Evolutionary conservation across 2,113 vertebrate species (phyloP).

Genomic region (Ochotona curzoniae): DNA sequence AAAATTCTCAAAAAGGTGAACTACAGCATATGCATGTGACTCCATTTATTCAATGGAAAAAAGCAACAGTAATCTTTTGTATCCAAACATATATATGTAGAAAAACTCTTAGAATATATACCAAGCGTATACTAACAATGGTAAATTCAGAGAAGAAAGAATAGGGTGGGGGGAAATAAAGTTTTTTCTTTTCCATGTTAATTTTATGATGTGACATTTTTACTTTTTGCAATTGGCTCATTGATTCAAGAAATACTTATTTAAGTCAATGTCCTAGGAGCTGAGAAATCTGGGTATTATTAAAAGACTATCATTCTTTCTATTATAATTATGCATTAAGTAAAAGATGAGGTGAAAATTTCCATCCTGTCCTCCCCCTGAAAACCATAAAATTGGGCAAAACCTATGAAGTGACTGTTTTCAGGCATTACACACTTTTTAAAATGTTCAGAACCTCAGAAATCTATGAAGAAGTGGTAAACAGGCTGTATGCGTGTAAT

Average conservation of each 20-base stretch:
- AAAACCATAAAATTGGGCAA: not conserved
- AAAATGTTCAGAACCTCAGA: not conserved
- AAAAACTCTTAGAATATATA: not conserved
- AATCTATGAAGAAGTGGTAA: not conserved
- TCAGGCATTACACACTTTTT: too few species aligned
- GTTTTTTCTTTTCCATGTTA: not conserved
- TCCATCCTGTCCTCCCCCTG: not conserved
- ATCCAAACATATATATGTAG: not conserved
- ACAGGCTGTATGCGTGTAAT: not conserved
- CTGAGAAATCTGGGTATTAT: not conserved
- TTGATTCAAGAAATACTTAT: not conserved
- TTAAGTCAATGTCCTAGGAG: not conserved
- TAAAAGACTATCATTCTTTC: not conserved
- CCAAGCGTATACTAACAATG: not conserved
- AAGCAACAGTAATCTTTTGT: not conserved
- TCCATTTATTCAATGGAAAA: not conserved
- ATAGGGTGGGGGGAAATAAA: not conserved
- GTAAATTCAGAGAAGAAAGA: not conserved
- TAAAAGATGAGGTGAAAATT: not conserved
- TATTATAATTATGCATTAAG: not conserved
- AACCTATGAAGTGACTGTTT: not conserved
- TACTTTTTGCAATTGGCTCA: not conserved
- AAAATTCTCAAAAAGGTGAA: not conserved
- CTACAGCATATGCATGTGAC: not conserved
- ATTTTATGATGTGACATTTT: not conserved